Base-by-base conservation (phyloP, 37 sponge, comb jelly and placozoan species). In the Halisarca cf. caerulea region DNA sequence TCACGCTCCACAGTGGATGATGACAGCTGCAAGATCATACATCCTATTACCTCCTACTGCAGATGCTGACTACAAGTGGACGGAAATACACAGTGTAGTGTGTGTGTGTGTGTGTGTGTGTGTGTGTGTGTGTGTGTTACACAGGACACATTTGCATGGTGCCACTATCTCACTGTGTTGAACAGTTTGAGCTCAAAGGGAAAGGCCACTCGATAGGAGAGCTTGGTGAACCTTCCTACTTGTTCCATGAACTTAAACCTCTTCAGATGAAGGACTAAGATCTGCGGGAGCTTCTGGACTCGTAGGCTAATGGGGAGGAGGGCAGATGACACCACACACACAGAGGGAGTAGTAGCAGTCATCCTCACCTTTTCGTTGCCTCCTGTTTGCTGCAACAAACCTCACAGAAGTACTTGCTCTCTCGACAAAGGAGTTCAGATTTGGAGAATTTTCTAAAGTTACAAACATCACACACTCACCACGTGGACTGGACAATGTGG, bases 351-450 rank as follows among this genome's bases (percentile, higher is more conserved):
- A 78, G 9, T 39, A n/a, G 43, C 40, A 38, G 14, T 14, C 37
- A 62, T 1, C 24, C 36, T 8, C 45, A 85, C 64, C 99, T 84
- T 83, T 98, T 98, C 45, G 89, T 91, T 17, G 97, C 99, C 69
- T 98, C 99, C 66, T 96, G 97, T 78, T 98, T 98, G 71, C 99
- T 94, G 75, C 99, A 94, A 82, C 99, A 98, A 45, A 88, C 66
- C 80, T 98, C 99, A 84, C 99, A 98, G 84, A 90, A 96, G 81
- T 96, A 98, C 77, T 98, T 98, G 71, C 82, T 89, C 73, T 94
- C 91, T 5, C 86, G 68, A 20, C 88, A 88, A 28, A 98, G 88
- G 7, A 89, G 94, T 86, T 98, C 99, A 41, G 89, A 89, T 23
- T 80, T 66, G 28, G 95, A 94, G 85, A 98, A 98, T 44, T 61